Conservation (phyloP, 2,113 vertebrate genomes). For the Boleophthalmus pectinirostris region DNA sequence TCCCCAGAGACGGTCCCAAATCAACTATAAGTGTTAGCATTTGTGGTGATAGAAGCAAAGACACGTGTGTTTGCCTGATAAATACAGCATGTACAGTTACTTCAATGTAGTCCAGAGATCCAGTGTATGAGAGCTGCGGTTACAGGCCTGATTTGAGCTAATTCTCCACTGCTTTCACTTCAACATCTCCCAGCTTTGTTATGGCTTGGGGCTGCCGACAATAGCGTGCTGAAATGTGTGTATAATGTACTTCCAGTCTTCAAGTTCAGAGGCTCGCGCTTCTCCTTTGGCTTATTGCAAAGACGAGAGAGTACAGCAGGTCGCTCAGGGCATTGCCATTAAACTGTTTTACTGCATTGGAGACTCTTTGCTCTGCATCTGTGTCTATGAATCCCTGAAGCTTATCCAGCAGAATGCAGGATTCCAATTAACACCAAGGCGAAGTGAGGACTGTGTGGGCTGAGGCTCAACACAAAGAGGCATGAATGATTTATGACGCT, state of each 20-base stretch:
- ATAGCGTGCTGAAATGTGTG: constrained; percentile 49
- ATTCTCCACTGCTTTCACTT: constrained; percentile 41
- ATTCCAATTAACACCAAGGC: constrained; percentile 34
- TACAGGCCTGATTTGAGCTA: constrained; percentile 58
- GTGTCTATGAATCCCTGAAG: constrained; percentile 48
- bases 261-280: constrained; percentile 51
- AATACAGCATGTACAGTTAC: constrained; percentile 20
- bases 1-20: constrained; percentile 35
- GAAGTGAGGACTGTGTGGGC: constrained; percentile 34
- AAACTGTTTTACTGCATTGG: constrained; percentile 56
- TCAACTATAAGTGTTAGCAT: constrained; percentile 45
- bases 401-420: constrained; percentile 36
- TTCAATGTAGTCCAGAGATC: constrained; percentile 40
- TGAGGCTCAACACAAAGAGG: constrained; percentile 27
- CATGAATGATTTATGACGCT: constrained; percentile 44
- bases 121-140: constrained; percentile 27
- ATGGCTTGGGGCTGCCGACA: constrained; percentile 61
- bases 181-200: constrained; percentile 60
- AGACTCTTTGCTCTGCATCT: constrained; percentile 54
- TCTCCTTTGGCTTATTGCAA: constrained; percentile 47
- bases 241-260: constrained; percentile 57
- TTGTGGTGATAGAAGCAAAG: constrained; percentile 30
- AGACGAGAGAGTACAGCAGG: constrained; percentile 40
- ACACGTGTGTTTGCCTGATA: constrained; percentile 14
- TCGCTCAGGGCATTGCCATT: constrained; percentile 49